These are phyloP conservation scores for Paralichthys olivaceus DNA, from an alignment of 2,113 vertebrate species.

Conservation along the genomic window DNA sequence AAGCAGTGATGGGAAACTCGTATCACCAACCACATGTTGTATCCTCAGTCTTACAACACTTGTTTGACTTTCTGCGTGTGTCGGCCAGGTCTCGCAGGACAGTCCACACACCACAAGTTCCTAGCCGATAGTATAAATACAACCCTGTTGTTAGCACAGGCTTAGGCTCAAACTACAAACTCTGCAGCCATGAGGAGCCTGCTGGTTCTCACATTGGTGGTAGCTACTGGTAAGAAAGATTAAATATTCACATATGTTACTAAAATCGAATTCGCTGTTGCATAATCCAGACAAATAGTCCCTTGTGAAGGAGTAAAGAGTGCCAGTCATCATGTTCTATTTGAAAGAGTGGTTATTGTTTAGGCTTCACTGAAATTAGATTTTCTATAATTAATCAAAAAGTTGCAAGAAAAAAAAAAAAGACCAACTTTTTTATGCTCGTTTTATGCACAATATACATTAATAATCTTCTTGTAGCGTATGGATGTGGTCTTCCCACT, in stretches of 20 bases:
- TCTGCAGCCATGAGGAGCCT: slow-evolving; percentile 70
- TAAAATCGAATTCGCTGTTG: background rate
- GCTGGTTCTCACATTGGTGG: slow-evolving; percentile 68
- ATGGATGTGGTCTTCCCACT: slow-evolving; percentile 75
- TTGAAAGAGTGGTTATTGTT: too few species aligned
- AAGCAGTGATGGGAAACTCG: slow-evolving; percentile 57
- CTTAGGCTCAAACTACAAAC: background rate
- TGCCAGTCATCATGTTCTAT: background rate
- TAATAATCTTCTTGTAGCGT: slow-evolving; percentile 48
- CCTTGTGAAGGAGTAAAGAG: background rate
- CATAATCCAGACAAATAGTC: background rate
- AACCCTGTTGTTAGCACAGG: background rate
- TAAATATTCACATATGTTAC: background rate
- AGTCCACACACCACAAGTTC: background rate
- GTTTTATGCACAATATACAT: background rate
- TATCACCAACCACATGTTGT: slow-evolving; percentile 41
- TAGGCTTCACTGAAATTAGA: background rate
- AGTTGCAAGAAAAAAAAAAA: background rate
- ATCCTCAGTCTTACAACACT: background rate
- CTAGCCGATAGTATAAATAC: slow-evolving; percentile 65
- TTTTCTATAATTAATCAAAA: background rate
- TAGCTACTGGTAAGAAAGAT: slow-evolving; percentile 68
- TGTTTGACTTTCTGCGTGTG: slow-evolving; percentile 42
- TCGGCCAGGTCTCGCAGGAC: slow-evolving; percentile 33
- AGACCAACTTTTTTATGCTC: too few species aligned